phyloP scores from a whole-genome alignment of 2,888 invertebrate species.

The Ferrisia virgata region DNA sequence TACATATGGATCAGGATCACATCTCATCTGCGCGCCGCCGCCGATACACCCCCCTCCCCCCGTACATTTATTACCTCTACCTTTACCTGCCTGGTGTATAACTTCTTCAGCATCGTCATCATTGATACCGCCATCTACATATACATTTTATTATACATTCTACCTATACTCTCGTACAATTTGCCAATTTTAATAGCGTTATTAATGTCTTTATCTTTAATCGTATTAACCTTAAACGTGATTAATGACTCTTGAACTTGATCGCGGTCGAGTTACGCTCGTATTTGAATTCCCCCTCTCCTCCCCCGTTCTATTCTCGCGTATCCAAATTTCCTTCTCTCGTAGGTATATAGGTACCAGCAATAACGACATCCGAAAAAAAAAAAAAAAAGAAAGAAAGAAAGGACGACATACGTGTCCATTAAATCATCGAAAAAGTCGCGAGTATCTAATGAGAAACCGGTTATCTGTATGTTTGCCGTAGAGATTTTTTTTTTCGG shows the following conservation, averaged over 20 bases:
- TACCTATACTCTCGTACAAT: too few species aligned
- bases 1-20: too few species aligned
- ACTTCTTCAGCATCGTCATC: not conserved
- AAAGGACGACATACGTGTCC: not conserved
- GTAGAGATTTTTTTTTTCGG: not conserved
- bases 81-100: too few species aligned
- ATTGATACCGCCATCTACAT: not conserved
- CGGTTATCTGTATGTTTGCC: not conserved
- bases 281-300: too few species aligned
- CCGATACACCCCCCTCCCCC: too few species aligned
- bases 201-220: constrained; percentile 16
- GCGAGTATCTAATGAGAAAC: constrained; percentile 3
- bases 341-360: too few species aligned
- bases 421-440: constrained; percentile 15
- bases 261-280: not conserved
- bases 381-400: too few species aligned
- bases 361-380: not conserved
- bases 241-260: not conserved
- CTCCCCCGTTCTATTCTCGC: not conserved
- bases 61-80: too few species aligned
- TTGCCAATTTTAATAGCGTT: constrained; percentile 18
- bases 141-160: too few species aligned
- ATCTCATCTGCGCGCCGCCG: too few species aligned
- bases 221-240: not conserved
- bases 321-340: not conserved